Base-by-base conservation (phyloP, 2,797 vertebrate species). In the Ibycter americanus region DNA sequence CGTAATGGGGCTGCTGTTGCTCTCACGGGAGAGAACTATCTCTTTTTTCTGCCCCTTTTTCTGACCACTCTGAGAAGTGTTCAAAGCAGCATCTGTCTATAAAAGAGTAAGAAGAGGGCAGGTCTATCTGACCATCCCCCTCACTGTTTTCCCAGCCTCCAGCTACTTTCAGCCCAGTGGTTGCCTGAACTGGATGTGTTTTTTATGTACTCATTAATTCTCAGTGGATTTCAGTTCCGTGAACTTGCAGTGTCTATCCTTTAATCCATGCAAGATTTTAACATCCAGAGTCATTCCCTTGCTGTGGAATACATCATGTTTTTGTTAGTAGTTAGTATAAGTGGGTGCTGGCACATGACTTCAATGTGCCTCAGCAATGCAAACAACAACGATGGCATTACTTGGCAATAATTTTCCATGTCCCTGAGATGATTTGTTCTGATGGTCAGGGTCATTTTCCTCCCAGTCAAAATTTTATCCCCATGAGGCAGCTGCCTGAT, bases 381-480 rank as follows among this genome's bases (percentile, higher is more conserved):
- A 88, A 94, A 81, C 46, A 87, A 63, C 36, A 80, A 62, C 25
- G 40, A 92, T 63, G 65, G 38, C 40, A 93, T 83, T 81, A 68
- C 58, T 91, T 21, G 42, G 62, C 70, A 88, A 91, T 83, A 78
- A 79, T 74, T 93, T 93, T 93, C 66, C 76, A 42, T 38, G 26
- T 93, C 66, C 44, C 40, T 84, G 72, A 72, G 42, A 72, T 59
- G 8, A 74, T 86, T 92, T 92, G 58, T 65, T 92, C 34, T 90
- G 79, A 83, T 93, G 87, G 40, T 81, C 84, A 78, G 76, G 68
- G 84, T 81, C 76, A 88, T 81, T 92, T 91, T 91, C 65, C 62
- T 85, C 56, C 49, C 68, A 91, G 85, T 79, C 87, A 93, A 66
- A 93, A 96, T 42, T 81, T 92, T 72, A 91, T 91, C 44, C 76